phyloP scores from a whole-genome alignment of 2,888 invertebrate species.

The Pyralis farinalis region DNA sequence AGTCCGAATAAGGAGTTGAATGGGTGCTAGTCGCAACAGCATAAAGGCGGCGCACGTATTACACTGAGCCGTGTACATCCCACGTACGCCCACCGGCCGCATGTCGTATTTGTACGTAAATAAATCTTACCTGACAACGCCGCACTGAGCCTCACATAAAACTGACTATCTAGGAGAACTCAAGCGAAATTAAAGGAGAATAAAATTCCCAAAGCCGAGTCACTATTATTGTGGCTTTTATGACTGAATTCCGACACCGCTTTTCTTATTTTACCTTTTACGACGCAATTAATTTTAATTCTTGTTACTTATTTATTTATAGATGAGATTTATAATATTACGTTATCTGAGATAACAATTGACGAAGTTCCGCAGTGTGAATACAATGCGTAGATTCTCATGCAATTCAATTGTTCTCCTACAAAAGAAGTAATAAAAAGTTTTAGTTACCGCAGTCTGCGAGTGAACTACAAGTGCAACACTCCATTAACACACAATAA shows the following conservation, averaged over 20 bases:
- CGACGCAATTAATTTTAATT: background rate
- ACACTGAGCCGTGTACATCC: slow-evolving; percentile 47
- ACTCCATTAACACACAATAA: background rate
- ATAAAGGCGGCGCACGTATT: slow-evolving; percentile 44
- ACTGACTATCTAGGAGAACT: slow-evolving; percentile 1
- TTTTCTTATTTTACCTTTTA: slow-evolving; percentile 1
- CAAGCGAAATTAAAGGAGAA: slow-evolving; percentile 5
- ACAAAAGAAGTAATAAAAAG: slow-evolving; percentile 24
- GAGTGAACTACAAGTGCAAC: slow-evolving; percentile 10
- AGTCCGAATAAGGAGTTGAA: slow-evolving; percentile 45
- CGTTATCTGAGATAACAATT: slow-evolving; percentile 6
- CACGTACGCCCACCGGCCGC: slow-evolving; percentile 58
- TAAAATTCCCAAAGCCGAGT: slow-evolving; percentile 1
- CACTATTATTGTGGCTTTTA: background rate
- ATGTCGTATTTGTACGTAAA: slow-evolving; percentile 49
- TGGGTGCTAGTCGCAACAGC: slow-evolving; percentile 44
- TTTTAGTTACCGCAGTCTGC: slow-evolving; percentile 17
- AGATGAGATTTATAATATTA: background rate
- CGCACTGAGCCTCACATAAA: background rate
- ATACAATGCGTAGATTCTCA: slow-evolving; percentile 33
- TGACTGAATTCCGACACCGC: background rate
- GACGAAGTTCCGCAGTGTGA: slow-evolving; percentile 10
- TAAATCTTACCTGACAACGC: slow-evolving; percentile 64
- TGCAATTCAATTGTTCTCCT: slow-evolving; percentile 39
- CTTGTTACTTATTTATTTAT: slow-evolving; percentile 3